Base-by-base conservation (phyloP, 2,797 vertebrate species). In the Spinus olivaceus region DNA sequence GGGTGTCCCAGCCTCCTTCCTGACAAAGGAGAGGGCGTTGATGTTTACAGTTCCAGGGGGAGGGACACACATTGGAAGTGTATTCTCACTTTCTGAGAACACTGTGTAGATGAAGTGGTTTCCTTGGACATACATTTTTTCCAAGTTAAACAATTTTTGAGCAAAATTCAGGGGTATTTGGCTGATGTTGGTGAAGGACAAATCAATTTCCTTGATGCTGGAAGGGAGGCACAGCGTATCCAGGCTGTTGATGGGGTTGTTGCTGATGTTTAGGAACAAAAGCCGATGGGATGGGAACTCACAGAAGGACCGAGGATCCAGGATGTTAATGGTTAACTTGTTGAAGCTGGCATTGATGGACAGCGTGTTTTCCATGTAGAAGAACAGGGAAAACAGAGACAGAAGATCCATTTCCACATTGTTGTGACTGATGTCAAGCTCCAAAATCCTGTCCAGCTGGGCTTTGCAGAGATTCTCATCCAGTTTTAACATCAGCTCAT, bases 181-280 rank as follows among this genome's bases (percentile, higher is more conserved):
- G 25, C 89, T 96, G 41, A 97, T 67, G 39, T 92, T 95, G 54
- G 97, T 94, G 92, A 96, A 97, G 57, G 96, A 97, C 77, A 97
- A 50, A 69, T 97, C 95, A 1, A 96, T 86, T 42, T 87, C 76
- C 42, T 46, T 93, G 78, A 97, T 80, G 72, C 57, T 82, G 8
- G 84, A 17, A 27, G 97, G 96, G 35, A 96, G 84, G 9, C 94
- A 96, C 28, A 97, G 66, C 0, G 7, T 96, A 15, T 94, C 82
- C 64, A 97, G 32, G 69, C 37, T 92, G 63, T 94, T 97, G 30
- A 97, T 91, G 73, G 97, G 96, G 27, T 97, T 97, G 88, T 97
- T 81, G 92, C 96, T 97, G 10, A 97, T 84, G 14, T 97, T 96
- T 42, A 97, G 42, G 44, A 93, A 95, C 47, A 32, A 27, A 25